Conservation (phyloP, 2,113 vertebrate genomes). For the Excalfactoria chinensis region DNA sequence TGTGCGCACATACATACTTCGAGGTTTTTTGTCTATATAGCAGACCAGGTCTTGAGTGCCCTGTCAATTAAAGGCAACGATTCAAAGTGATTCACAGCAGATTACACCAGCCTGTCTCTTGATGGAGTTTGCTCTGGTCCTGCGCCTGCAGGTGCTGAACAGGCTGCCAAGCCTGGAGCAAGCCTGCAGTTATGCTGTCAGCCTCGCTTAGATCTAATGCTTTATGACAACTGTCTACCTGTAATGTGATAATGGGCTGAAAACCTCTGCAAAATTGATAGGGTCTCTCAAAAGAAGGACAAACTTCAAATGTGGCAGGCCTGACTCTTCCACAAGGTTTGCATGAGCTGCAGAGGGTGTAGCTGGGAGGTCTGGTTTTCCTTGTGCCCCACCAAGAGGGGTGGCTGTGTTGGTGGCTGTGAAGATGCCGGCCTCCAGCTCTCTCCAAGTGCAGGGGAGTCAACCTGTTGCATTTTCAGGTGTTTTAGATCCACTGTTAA, state of each 20-base stretch:
- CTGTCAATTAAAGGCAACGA: conserved; percentile 76
- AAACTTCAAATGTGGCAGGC: conserved; percentile 20
- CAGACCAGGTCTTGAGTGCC: conserved; percentile 58
- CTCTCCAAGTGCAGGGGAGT: background rate
- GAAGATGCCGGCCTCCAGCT: background rate
- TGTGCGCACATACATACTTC: background rate
- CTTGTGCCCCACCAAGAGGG: background rate
- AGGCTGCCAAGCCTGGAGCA: conserved; percentile 79
- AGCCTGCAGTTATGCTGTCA: conserved; percentile 80
- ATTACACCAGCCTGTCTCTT: conserved; percentile 66
- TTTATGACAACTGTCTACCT: conserved; percentile 86
- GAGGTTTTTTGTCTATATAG: conserved; percentile 58
- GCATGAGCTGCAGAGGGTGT: background rate
- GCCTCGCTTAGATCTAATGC: conserved; percentile 78
- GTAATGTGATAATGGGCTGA: conserved; percentile 75
- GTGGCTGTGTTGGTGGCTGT: background rate
- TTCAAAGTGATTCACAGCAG: conserved; percentile 75
- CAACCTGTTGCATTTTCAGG: background rate
- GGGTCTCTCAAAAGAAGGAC: conserved; percentile 51
- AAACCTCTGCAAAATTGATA: conserved; percentile 84
- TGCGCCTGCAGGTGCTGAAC: conserved; percentile 71
- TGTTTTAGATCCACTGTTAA: background rate
- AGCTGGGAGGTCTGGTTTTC: background rate
- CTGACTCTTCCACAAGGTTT: background rate
- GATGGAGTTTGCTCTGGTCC: conserved; percentile 63